These are phyloP conservation scores for Madoqua kirkii DNA, from an alignment of 2,113 vertebrate species.

Conservation along the genomic window DNA sequence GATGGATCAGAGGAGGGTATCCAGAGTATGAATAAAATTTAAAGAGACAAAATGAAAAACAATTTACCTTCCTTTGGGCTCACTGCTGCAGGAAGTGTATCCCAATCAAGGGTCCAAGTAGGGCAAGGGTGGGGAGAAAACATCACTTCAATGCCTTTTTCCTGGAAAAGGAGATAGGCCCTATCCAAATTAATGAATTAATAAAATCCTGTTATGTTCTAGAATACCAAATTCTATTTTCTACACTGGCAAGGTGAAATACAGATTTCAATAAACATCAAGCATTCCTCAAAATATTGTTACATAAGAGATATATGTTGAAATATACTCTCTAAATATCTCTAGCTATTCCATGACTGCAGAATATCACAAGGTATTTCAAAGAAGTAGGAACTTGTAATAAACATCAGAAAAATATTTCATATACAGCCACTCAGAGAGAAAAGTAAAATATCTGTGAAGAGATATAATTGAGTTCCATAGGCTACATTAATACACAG, in stretches of 20 bases:
- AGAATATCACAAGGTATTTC: neutral
- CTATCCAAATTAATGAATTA: conserved; percentile 46
- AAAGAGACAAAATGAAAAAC: neutral
- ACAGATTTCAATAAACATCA: neutral
- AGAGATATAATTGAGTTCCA: neutral
- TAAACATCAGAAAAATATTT: neutral
- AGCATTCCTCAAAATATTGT: neutral
- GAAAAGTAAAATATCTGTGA: neutral
- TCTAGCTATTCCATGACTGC: neutral
- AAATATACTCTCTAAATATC: neutral
- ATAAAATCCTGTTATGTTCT: neutral
- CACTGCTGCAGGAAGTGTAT: conserved; percentile 87
- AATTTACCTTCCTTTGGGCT: conserved; percentile 92
- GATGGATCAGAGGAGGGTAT: neutral
- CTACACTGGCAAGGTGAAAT: neutral
- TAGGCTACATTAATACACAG: neutral
- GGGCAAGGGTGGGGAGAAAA: conserved; percentile 91
- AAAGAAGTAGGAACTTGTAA: neutral
- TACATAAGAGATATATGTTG: neutral
- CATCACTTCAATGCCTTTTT: conserved; percentile 88
- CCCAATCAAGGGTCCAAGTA: conserved; percentile 90
- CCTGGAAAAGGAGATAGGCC: conserved; percentile 73
- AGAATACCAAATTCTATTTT: neutral
- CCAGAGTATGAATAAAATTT: neutral
- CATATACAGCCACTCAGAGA: neutral